Base-by-base conservation (phyloP, 2,113 vertebrate genomes). In the Hippocampus abdominalis region DNA sequence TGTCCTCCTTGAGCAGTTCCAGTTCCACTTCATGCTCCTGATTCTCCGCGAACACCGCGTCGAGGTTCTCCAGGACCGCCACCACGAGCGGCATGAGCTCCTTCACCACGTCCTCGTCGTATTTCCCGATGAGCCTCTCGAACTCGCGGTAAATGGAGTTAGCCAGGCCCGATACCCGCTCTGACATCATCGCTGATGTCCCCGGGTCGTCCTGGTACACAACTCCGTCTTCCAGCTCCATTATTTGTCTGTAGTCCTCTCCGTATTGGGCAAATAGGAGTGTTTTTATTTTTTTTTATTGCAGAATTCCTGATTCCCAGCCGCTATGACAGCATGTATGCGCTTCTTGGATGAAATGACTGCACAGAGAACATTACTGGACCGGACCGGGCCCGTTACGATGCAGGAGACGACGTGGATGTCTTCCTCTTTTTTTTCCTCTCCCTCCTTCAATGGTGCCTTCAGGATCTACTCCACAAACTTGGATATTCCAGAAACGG, bases 31-130 rank as follows among this genome's bases (percentile, higher is more conserved):
- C 95, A 81, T 97, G 95, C 84, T 98, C 96, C 92, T 98, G 95
- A 90, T 96, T 98, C 88, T 98, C 95, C 48, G 95, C 94, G 80
- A 96, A 94, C 87, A 98, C 96, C 39, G 96, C 95, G 90, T 98
- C 96, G 77, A 98, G 93, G 91, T 98, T 98, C 89, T 98, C 96
- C 86, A 98, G 91, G 81, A 98, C 95, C 27, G 95, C 95, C 85
- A 98, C 96, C 66, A 98, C 96, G 62, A 98, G 93, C 76, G 96
- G 96, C 96, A 98, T 98, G 84, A 98, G 93, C 87, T 98, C 96
- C 84, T 96, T 96, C 77, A 98, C 95, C 89, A 95, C 96, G 86
- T 97, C 96, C 89, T 98, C 95, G 81, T 98, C 96, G 82, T 97
- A 98, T 87, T 95, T 94, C n/a, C 92, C 92, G 84, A 98, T 98